Conservation (phyloP, 2,113 vertebrate species). For the Brevimyrus niger region DNA sequence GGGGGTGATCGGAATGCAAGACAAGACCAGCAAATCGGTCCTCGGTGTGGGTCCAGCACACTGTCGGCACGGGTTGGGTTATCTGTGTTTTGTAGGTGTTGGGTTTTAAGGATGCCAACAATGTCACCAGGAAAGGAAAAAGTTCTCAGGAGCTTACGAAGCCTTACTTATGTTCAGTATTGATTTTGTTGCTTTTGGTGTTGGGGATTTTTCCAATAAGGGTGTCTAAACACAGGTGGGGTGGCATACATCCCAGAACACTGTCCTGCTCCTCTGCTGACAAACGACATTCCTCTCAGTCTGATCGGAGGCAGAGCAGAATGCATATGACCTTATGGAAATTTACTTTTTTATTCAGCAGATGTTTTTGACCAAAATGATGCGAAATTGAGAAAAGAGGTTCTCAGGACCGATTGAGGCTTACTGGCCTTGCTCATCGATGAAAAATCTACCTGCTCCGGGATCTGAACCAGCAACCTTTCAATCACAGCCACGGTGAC, state of each 20-base stretch:
- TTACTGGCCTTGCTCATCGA: neutral
- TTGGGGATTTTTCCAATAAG: neutral
- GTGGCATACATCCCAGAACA: constrained; percentile 29
- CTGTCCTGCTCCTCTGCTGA: constrained; percentile 36
- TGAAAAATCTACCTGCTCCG: neutral
- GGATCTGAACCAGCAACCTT: neutral
- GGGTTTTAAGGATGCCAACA: neutral
- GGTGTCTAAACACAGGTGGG: neutral
- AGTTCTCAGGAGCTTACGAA: neutral
- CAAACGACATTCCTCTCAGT: constrained; percentile 32
- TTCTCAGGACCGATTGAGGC: neutral
- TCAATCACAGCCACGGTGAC: neutral
- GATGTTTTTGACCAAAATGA: constrained; percentile 7
- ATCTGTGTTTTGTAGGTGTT: neutral
- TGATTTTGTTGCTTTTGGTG: neutral
- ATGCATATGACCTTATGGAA: constrained; percentile 32
- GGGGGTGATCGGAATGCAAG: constrained; percentile 69
- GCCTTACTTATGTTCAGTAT: neutral
- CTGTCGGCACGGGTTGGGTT: neutral
- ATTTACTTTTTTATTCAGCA: constrained; percentile 14
- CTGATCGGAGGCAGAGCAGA: constrained; percentile 25
- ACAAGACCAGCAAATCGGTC: constrained; percentile 40
- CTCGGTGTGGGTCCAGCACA: neutral
- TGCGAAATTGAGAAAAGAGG: neutral
- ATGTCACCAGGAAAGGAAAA: neutral